Evolutionary conservation across 2,797 vertebrate genomes (phyloP).

Genomic region (Enteromius treurensis): DNA sequence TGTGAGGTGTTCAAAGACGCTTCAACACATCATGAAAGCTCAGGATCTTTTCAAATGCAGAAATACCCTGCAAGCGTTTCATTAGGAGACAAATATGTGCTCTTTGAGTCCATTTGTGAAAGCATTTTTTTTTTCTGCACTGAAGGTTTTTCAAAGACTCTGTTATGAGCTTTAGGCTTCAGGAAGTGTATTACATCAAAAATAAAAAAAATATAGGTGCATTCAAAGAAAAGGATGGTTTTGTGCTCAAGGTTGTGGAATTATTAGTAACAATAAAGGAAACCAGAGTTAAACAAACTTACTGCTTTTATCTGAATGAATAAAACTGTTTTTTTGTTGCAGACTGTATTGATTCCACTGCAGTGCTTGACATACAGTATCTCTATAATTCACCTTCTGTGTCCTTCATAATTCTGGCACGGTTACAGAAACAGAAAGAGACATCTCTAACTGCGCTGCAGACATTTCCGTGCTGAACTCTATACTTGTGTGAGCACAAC

Average conservation of each 20-base stretch:
- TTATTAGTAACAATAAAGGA: neutral
- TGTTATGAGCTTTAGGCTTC: neutral
- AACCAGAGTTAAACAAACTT: neutral
- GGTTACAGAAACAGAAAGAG: conserved; percentile 7
- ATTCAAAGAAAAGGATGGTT: neutral
- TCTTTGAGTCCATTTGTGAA: conserved; percentile 12
- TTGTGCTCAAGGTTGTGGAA: neutral
- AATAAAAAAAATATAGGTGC: conserved; percentile 12
- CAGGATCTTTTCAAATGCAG: neutral
- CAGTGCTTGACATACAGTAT: conserved; percentile 22
- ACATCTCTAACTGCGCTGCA: neutral
- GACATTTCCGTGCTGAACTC: neutral
- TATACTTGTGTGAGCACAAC: neutral
- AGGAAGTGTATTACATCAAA: conserved; percentile 21
- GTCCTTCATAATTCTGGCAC: conserved; percentile 46
- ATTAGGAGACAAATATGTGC: conserved; percentile 15
- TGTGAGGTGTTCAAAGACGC: neutral
- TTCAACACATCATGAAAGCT: neutral
- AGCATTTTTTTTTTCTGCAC: conserved; percentile 2
- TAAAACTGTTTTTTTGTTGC: neutral
- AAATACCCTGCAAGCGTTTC: conserved; percentile 7
- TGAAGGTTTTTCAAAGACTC: conserved; percentile 7
- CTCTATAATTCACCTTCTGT: conserved; percentile 39
- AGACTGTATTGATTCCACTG: conserved; percentile 32
- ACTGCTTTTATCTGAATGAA: neutral